phyloP scores from a whole-genome alignment of 2,888 invertebrate species.

The Diarsia mendica region DNA sequence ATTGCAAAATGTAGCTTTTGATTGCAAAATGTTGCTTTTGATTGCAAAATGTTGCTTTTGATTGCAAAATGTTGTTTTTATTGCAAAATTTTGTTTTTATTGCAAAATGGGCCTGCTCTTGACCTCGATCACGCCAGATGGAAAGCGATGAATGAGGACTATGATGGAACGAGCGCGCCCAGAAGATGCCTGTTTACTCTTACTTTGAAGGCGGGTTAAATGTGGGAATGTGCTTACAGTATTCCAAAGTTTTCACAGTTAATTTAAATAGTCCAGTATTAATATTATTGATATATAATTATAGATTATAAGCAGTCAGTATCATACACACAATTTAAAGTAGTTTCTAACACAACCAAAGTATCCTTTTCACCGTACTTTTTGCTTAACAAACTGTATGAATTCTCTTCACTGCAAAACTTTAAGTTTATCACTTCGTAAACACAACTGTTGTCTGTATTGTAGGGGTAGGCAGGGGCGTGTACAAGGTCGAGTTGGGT shows the following conservation, averaged over 20 bases:
- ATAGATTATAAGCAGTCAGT: not conserved
- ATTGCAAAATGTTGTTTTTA: no score
- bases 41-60: no score
- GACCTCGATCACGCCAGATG: no score
- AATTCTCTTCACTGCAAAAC: not conserved
- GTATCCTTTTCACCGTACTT: not conserved
- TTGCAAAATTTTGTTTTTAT: no score
- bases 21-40: no score
- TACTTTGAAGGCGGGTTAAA: no score
- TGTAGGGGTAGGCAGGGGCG: constrained; percentile 6
- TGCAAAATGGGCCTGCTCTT: no score
- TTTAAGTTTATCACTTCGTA: not conserved
- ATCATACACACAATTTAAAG: not conserved
- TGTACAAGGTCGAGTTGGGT: not conserved
- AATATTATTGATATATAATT: not conserved
- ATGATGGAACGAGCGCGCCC: no score
- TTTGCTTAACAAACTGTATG: not conserved
- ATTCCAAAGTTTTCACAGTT: not conserved
- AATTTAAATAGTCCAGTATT: not conserved
- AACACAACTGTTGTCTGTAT: not conserved
- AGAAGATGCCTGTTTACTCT: no score
- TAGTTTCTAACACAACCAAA: not conserved
- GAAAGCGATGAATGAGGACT: no score
- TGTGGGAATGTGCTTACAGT: not conserved
- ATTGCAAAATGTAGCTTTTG: no score